Base-by-base conservation (phyloP, 2,888 invertebrate species). In the Lycophotia porphyrea region DNA sequence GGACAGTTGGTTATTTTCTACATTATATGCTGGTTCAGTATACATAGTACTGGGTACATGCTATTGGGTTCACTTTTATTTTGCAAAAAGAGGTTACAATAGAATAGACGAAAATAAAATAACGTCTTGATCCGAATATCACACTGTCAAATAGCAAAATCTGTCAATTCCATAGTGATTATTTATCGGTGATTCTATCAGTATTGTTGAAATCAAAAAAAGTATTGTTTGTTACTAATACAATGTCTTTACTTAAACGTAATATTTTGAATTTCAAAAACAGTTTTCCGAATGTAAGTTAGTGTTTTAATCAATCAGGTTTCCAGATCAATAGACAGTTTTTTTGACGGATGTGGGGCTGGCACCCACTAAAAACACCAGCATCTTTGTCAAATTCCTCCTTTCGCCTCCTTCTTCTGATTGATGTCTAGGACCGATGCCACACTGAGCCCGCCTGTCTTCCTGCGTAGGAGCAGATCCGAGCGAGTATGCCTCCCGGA, bases 201-300 rank as follows among this genome's bases (percentile, higher is more conserved):
- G 63, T 55, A 64, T 65, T 44, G 18, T 60, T 74, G 31, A 49
- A 66, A 68, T 36, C 7, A 49, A 52, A 52, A n/a, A n/a, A n/a
- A n/a, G n/a, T 60, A 44, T 52, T 2, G 15, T 52, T 58, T 70
- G 42, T 24, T 55, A 49, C 36, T 61, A 39, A 44, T 44, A 71
- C 15, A 69, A 83, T 86, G 85, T 75, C 68, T 65, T n/a, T 79
- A 64, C 27, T 83, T 39, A 69, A 79, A 44, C 70, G 74, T 61
- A 71, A 78, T 47, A 82, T 88, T 84, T 84, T 84, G 52, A 88
- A 79, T 80, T 80, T 86, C 27, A 88, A 76, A 74, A 79, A 74
- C 36, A 70, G 78, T 77, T 44, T 84, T 31, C 78, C 80, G 31
- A 87, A 87, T 69, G 90, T 90, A 86, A 87, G 89, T 85, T n/a